Evolutionary conservation across 2,888 invertebrate species (phyloP).

Genomic region (Phaonia tiefii): DNA sequence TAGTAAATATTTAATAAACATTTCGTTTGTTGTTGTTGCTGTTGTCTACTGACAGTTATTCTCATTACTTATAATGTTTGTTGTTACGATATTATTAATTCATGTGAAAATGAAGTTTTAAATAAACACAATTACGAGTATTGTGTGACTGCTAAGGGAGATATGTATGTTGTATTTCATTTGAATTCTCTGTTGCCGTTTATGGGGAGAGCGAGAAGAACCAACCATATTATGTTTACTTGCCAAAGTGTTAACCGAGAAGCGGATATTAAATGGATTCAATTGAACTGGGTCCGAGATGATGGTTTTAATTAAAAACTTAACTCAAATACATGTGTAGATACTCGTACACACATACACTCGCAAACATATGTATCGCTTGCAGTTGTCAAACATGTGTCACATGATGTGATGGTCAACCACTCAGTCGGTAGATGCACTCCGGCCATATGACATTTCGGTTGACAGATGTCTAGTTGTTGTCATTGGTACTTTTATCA

Average conservation of each 20-base stretch:
- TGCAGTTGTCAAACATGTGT: slow-evolving; percentile 58
- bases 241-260: slow-evolving; percentile 36
- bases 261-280: slow-evolving; percentile 47
- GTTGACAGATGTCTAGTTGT: slow-evolving; percentile 46
- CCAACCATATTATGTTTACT: not conserved
- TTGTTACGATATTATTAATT: slow-evolving; percentile 66
- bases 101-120: slow-evolving; percentile 69
- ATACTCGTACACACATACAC: not conserved
- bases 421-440: slow-evolving; percentile 43
- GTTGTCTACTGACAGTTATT: slow-evolving; percentile 29
- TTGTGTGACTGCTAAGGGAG: not conserved
- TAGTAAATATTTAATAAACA: slow-evolving; percentile 68
- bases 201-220: not conserved
- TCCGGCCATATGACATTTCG: slow-evolving; percentile 29
- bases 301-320: slow-evolving; percentile 20
- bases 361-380: slow-evolving; percentile 49
- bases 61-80: slow-evolving; percentile 35
- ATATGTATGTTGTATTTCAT: too few species aligned
- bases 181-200: not conserved
- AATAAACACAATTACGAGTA: slow-evolving; percentile 62
- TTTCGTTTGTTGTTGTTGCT: slow-evolving; percentile 46
- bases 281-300: slow-evolving; percentile 34
- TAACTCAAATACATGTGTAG: too few species aligned
- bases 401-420: slow-evolving; percentile 39
- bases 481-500: not conserved